Conservation (phyloP, 2,888 invertebrate genomes). For the Pycnomerus fuliginosus region DNA sequence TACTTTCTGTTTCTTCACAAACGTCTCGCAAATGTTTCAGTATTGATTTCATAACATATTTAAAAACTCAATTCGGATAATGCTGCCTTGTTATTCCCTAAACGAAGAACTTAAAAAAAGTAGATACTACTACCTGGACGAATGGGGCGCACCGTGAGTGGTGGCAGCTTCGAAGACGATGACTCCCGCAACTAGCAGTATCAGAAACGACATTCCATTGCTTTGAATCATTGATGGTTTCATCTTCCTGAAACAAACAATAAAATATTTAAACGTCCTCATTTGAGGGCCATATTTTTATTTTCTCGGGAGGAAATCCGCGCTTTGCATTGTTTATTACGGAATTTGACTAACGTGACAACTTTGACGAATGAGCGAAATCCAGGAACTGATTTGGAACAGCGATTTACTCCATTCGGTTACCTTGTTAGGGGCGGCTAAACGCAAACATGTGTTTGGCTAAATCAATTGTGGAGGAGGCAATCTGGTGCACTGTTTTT, state of each 20-base stretch:
- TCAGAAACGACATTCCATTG: conserved; percentile 31
- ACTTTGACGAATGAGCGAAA: conserved; percentile 15
- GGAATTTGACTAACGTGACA: conserved; percentile 11
- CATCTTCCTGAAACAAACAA: conserved; percentile 32
- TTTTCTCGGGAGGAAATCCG: conserved; percentile 1
- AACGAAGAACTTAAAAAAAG: too few species aligned
- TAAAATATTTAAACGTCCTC: conserved; percentile 9
- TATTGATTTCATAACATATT: too few species aligned
- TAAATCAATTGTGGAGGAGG: conserved; percentile 3
- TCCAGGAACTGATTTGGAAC: conserved; percentile 12
- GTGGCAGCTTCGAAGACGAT: conserved; percentile 46
- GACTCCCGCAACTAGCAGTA: conserved; percentile 53
- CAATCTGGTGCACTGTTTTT: conserved; percentile 8
- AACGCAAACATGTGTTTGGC: too few species aligned
- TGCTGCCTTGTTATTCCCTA: too few species aligned
- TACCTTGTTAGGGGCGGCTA: too few species aligned
- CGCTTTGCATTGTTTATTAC: conserved; percentile 1
- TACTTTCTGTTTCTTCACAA: too few species aligned
- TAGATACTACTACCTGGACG: conserved; percentile 37
- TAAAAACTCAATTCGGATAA: too few species aligned
- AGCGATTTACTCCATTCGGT: too few species aligned
- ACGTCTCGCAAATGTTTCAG: too few species aligned
- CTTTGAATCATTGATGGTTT: conserved; percentile 28
- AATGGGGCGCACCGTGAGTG: conserved; percentile 41
- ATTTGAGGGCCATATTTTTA: too few species aligned